A percentile compares a stretch with the other conserved stretches of the same genome.
phyloP scores from a whole-genome alignment of 2,113 vertebrate genomes.

The Microcebus lehilahytsara region DNA sequence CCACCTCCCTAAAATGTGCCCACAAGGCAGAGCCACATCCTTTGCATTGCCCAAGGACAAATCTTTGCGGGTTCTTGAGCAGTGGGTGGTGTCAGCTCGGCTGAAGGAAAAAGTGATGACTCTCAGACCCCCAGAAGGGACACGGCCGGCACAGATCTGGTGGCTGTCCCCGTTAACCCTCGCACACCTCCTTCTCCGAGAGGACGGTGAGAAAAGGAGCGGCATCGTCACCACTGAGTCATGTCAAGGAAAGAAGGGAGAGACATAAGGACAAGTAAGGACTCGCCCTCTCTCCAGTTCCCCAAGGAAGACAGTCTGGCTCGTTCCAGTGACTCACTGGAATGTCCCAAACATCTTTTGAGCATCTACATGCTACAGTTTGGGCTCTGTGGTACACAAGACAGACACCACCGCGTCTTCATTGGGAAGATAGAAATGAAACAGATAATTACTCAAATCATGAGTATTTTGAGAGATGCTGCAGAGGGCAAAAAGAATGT shows the following conservation, averaged over 20 bases:
- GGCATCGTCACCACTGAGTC: rapidly evolving
- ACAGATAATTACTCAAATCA: not conserved
- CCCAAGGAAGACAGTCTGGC: not conserved
- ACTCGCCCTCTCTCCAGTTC: not conserved
- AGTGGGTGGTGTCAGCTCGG: not conserved
- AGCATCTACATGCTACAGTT: no score
- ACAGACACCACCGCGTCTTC: not conserved
- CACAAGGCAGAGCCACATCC: conserved; percentile 47
- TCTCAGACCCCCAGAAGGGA: rapidly evolving
- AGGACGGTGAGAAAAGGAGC: not conserved
- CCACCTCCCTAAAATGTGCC: conserved; percentile 21
- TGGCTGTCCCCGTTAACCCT: not conserved
- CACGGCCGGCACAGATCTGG: not conserved
- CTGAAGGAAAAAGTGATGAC: not conserved
- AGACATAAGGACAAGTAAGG: not conserved
- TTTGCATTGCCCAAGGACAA: not conserved
- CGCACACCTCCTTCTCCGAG: not conserved
- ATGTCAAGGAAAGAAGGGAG: not conserved
- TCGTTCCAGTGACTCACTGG: not conserved
- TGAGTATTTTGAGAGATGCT: not conserved
- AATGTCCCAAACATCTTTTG: not conserved
- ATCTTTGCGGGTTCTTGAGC: not conserved
- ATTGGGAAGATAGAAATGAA: not conserved
- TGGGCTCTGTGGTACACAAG: not conserved
- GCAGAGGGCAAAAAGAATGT: no score